Percentiles rank a stretch among this genome's conserved stretches.
Evolutionary conservation across 1,140 invertebrate genomes (phyloP).

Genomic region (Cherax quadricarinatus): DNA sequence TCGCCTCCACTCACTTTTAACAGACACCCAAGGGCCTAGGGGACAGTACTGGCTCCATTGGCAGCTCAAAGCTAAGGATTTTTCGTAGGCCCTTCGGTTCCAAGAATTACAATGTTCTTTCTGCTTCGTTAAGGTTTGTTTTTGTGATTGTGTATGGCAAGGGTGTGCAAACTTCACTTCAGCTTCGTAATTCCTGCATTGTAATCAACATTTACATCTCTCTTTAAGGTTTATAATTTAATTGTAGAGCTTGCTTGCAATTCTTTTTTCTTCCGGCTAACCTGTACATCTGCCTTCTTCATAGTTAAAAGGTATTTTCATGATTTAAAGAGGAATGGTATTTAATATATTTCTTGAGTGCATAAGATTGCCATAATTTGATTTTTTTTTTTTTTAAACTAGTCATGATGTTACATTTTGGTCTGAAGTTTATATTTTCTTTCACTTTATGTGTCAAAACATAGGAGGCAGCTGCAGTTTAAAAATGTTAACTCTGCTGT

Average conservation of each 20-base stretch:
- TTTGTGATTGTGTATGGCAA: conserved; percentile 11
- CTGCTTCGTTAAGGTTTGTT: conserved; percentile 70
- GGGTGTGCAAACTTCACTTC: neutral
- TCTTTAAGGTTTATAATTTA: neutral
- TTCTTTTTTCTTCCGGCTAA: too few relatives aligned
- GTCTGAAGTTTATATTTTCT: too few relatives aligned
- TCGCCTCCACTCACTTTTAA: conserved; percentile 41
- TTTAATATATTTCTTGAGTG: too few relatives aligned
- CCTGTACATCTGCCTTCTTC: neutral
- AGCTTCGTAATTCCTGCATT: too few relatives aligned
- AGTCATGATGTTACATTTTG: too few relatives aligned
- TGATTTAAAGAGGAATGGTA: too few relatives aligned
- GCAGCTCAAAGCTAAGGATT: conserved; percentile 70
- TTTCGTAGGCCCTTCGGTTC: conserved; percentile 71
- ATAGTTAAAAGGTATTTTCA: too few relatives aligned
- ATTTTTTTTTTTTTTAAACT: too few relatives aligned
- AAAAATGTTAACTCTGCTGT: too few relatives aligned
- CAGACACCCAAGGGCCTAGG: conserved; percentile 63
- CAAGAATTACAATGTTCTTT: conserved; percentile 72
- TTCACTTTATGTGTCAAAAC: too few relatives aligned
- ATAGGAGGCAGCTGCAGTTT: too few relatives aligned
- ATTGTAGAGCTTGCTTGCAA: neutral
- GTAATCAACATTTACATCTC: neutral
- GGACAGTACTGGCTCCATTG: conserved; percentile 62
- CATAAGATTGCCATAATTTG: too few relatives aligned